Base-by-base conservation (phyloP, 2,797 vertebrate genomes). In the Pachyuromys duprasi region DNA sequence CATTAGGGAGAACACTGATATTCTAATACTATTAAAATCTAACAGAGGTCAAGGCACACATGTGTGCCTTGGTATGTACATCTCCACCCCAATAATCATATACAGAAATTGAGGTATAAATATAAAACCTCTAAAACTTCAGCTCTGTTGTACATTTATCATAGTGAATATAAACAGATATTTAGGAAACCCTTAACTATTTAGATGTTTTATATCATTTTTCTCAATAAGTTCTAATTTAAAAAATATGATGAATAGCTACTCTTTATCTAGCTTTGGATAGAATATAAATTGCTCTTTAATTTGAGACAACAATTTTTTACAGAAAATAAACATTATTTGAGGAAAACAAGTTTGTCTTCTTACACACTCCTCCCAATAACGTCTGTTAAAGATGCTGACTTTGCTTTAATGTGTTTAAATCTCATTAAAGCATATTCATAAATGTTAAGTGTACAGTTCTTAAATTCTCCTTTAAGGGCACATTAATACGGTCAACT, bases 351-450 rank as follows among this genome's bases (percentile, higher is more conserved):
- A 93, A 90, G 94, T 87, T 93, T 65, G 6, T 84, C 22, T 65
- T 62, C 33, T 90, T 93, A 89, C 8, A 89, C 13, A 80, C 93
- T 92, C 57, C 70, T 17, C 74, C 94, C 96, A 89, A 84, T 42
- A 93, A 55, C 45, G 78, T 94, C 94, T 80, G 57, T 88, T 90
- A 86, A 90, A 91, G 53, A 95, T 95, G 91, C 92, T 96, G 97
- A 95, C 20, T 49, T 96, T 96, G 97, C 78, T 94, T 94, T 96
- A 96, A 92, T 91, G 60, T 94, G 80, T 96, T 97, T 86, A 93
- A 94, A 91, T 94, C 92, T 97, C 81, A 96, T 95, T 96, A 96
- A 91, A 89, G 83, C 76, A 94, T 69, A 96, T 60, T 88, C 90
- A 94, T 75, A 90, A 96, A 95, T n/a, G 36, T 49, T 89, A 96